Percentiles rank a stretch among this genome's conserved stretches.
These are phyloP conservation scores for Clarias fuscus DNA, from an alignment of 2,797 vertebrate genomes.

Conservation along the genomic window DNA sequence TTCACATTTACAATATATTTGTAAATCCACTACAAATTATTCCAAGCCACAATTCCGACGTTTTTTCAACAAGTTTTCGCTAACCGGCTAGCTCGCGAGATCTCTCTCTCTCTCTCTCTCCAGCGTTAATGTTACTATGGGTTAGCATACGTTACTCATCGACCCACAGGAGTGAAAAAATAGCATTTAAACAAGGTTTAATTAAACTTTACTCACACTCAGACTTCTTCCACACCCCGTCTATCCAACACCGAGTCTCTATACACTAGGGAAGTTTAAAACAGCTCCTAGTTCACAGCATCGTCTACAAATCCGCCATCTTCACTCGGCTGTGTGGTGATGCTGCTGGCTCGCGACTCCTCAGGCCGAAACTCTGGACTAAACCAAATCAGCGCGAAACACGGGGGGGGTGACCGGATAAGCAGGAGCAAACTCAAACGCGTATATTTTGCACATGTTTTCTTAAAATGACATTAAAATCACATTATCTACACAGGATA, in stretches of 20 bases:
- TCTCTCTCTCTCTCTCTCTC: background rate
- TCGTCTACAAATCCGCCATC: conserved; percentile 63
- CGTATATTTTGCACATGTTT: background rate
- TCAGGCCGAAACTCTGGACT: conserved; percentile 56
- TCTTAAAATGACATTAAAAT: background rate
- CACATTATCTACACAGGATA: fast-evolving
- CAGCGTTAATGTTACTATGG: background rate
- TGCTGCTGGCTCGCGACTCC: conserved; percentile 55
- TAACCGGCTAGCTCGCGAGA: background rate
- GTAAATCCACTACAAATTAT: background rate
- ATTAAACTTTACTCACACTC: conserved; percentile 54
- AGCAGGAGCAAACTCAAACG: background rate
- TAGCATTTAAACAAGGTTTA: background rate
- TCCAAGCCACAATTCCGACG: background rate
- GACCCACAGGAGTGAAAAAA: background rate
- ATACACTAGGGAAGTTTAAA: conserved; percentile 15
- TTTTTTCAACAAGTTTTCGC: conserved; percentile 4
- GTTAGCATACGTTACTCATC: conserved; percentile 10
- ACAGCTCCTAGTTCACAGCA: conserved; percentile 52
- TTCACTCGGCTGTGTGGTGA: conserved; percentile 58
- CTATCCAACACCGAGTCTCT: conserved; percentile 36
- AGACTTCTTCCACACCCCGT: background rate
- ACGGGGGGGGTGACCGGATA: background rate
- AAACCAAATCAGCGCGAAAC: conserved; percentile 43
- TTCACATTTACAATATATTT: background rate